Conservation (phyloP, 2,113 vertebrate genomes). For the Thunnus thynnus region DNA sequence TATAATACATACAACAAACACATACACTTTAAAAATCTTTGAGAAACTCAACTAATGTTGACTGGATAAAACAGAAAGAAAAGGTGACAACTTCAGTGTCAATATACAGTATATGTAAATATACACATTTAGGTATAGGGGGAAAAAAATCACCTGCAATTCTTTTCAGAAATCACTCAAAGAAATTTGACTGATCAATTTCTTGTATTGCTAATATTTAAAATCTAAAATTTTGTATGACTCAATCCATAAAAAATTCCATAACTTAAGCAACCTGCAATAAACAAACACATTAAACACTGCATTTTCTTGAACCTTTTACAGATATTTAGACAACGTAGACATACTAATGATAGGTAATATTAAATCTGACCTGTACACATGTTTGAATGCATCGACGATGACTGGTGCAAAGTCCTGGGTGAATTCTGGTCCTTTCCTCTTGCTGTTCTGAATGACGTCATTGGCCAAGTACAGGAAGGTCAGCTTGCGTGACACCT, state of each 20-base stretch:
- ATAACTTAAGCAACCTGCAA: neutral
- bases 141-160: too few relatives aligned
- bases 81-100: neutral
- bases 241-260: too few relatives aligned
- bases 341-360: neutral
- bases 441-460: constrained; percentile 99
- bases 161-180: too few relatives aligned
- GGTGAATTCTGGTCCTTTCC: constrained; percentile 98
- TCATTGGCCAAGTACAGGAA: constrained; percentile 99
- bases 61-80: too few relatives aligned
- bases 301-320: neutral
- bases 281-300: neutral
- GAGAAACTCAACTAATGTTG: neutral
- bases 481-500: constrained; percentile 96
- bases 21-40: neutral
- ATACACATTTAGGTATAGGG: too few relatives aligned
- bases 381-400: constrained; percentile 97
- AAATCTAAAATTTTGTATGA: neutral
- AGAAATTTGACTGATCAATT: neutral
- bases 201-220: neutral
- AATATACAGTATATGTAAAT: neutral
- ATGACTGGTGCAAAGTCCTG: constrained; percentile 98
- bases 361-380: constrained; percentile 89
- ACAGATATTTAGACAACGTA: too few relatives aligned
- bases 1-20: neutral